phyloP scores from a whole-genome alignment of 2,888 invertebrate genomes.

The Pterobdella sp. region DNA sequence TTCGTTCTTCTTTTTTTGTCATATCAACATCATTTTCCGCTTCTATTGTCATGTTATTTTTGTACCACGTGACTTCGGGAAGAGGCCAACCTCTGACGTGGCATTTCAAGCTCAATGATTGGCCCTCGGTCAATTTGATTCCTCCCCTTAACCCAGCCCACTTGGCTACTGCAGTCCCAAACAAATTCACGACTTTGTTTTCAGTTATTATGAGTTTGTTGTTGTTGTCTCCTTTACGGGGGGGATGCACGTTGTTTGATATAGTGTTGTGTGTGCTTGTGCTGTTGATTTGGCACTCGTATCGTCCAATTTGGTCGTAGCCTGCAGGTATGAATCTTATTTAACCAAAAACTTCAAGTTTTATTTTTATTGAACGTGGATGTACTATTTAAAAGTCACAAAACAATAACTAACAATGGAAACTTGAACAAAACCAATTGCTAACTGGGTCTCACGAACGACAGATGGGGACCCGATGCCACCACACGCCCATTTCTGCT shows the following conservation, averaged over 20 bases:
- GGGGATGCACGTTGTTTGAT: background rate
- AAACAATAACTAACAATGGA: too few relatives aligned
- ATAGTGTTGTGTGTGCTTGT: background rate
- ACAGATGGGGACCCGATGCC: too few relatives aligned
- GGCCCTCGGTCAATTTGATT: background rate
- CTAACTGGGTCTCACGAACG: too few relatives aligned
- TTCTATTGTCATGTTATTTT: background rate
- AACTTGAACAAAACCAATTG: too few relatives aligned
- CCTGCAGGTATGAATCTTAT: background rate
- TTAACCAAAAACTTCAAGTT: too few relatives aligned
- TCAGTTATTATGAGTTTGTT: too few relatives aligned
- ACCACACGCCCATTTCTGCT: too few relatives aligned
- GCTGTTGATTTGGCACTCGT: background rate
- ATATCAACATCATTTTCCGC: background rate
- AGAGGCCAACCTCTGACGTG: constrained; percentile 5
- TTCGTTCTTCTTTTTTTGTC: background rate
- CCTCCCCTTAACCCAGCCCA: background rate
- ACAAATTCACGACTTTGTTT: too few relatives aligned
- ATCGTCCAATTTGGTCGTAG: background rate
- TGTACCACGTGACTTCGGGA: constrained; percentile 6
- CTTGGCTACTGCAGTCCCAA: background rate
- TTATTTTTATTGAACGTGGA: too few relatives aligned
- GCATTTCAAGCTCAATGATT: background rate
- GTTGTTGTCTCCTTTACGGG: too few relatives aligned
- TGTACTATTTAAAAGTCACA: too few relatives aligned